phyloP scores from a whole-genome alignment of 1,140 invertebrate species.

The Drosophila grimshawi region DNA sequence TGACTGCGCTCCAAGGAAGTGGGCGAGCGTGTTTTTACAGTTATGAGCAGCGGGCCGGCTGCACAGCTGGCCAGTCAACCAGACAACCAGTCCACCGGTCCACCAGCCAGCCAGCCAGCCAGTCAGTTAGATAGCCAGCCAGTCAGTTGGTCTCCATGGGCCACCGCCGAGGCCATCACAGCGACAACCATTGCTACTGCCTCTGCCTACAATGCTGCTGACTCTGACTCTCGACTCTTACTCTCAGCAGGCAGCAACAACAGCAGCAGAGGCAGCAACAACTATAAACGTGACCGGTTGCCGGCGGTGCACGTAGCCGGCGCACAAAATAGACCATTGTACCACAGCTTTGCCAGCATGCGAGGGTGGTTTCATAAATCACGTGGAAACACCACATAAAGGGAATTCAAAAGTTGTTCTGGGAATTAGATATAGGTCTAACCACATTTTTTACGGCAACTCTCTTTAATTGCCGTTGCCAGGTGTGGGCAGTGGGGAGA shows the following conservation, averaged over 20 bases:
- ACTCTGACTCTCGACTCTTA: conserved; percentile 29
- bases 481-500: no score
- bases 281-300: conserved; percentile 73
- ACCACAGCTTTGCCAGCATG: conserved; percentile 16
- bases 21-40: conserved; percentile 82
- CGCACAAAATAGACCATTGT: conserved; percentile 51
- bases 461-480: no score
- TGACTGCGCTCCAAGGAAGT: conserved; percentile 60
- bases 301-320: conserved; percentile 44
- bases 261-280: conserved; percentile 25
- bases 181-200: conserved; percentile 4
- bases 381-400: neutral
- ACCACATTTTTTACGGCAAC: neutral
- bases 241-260: conserved; percentile 10
- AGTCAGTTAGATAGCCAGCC: conserved; percentile 4
- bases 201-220: conserved; percentile 15
- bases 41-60: conserved; percentile 61
- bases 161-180: conserved; percentile 5
- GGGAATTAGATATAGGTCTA: neutral
- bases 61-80: conserved; percentile 65
- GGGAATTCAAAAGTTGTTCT: no score
- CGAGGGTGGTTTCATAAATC: conserved; percentile 21
- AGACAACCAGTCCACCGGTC: conserved; percentile 7
- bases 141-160: conserved; percentile 34
- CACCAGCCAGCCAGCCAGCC: conserved; percentile 14